phyloP scores from a whole-genome alignment of 92 coral and sea anemone species.

The Isaurus tuberculatus region DNA sequence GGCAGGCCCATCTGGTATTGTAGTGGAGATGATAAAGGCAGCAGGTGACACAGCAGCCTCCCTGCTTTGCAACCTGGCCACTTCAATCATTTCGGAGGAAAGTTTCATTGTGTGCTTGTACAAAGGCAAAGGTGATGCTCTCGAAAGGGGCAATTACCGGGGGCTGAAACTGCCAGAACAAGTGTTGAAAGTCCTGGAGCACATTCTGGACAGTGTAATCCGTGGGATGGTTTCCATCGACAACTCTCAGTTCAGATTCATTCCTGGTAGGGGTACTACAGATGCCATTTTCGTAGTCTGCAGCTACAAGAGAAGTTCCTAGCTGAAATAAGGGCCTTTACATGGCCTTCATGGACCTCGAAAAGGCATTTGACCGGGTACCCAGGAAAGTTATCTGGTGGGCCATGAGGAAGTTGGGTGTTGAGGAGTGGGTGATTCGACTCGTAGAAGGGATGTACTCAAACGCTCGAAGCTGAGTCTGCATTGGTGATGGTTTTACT shows the following conservation, averaged over 20 bases:
- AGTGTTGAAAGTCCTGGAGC: background rate
- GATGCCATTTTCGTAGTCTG: background rate
- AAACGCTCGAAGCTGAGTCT: too few relatives aligned
- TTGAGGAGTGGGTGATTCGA: too few relatives aligned
- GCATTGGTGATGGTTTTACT: too few relatives aligned
- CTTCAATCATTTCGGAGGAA: constrained; percentile 30
- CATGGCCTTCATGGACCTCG: too few relatives aligned
- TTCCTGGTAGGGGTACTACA: background rate
- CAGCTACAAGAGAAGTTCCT: too few relatives aligned
- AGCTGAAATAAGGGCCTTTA: too few relatives aligned
- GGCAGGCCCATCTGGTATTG: constrained; percentile 45
- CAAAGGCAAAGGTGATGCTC: constrained; percentile 62
- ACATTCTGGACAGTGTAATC: background rate
- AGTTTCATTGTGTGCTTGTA: constrained; percentile 47
- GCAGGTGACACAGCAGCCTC: constrained; percentile 4
- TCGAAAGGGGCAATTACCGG: constrained; percentile 50
- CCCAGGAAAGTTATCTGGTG: too few relatives aligned
- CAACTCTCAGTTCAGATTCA: too few relatives aligned
- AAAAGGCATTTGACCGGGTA: too few relatives aligned
- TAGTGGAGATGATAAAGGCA: constrained; percentile 50
- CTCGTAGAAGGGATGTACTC: too few relatives aligned
- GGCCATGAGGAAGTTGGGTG: too few relatives aligned
- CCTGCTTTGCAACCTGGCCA: background rate
- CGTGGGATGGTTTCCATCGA: background rate
- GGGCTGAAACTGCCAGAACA: too few relatives aligned